Base-by-base conservation (phyloP, 2,888 invertebrate species). In the Dysmachus trigonus region DNA sequence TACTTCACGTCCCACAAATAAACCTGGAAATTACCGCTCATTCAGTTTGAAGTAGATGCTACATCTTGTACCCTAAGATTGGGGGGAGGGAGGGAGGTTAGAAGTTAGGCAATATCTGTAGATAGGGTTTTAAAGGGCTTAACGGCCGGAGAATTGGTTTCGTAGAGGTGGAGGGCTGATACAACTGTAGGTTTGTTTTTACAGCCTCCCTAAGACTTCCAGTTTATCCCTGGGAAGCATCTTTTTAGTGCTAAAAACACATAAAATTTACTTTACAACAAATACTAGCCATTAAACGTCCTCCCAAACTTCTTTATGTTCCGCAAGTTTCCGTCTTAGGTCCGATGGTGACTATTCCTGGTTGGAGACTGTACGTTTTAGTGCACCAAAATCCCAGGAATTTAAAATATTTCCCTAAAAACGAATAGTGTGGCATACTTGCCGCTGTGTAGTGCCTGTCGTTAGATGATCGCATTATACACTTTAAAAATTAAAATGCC, bases 201-300 rank as follows among this genome's bases (percentile, higher is more conserved):
- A 76, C 76, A 38, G 22, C 76, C 62, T 35, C n/a, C 38, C 76
- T 76, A 76, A 35, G 10, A 76, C 13, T 38, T 18, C 10, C 41
- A 76, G 38, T 76, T 76, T 35, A 76, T 22, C 38, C 76, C 22
- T 18, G 38, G 18, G n/a, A n/a, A 76, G 38, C 76, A 38, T 76
- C 41, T 38, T 76, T 62, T 76, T 76, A 76, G 76, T 76, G 76
- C 35, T 76, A 76, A 22, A 76, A 76, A 10, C n/a, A 76, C 76
- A 76, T 76, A 76, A 76, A 38, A 76, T 76, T 38, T 22, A 18
- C 35, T 76, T 41, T 38, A 76, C 41, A 76, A 76, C 38, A 76
- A 76, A 76, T 76, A 76, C 76, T 76, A 76, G 13, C 76, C 33
- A 73, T 73, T 73, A 27, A 53, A 62, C 15, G 41, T 41, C 41